These are phyloP conservation scores for Apantesis nais DNA, from an alignment of 2,888 invertebrate genomes.

Conservation along the genomic window DNA sequence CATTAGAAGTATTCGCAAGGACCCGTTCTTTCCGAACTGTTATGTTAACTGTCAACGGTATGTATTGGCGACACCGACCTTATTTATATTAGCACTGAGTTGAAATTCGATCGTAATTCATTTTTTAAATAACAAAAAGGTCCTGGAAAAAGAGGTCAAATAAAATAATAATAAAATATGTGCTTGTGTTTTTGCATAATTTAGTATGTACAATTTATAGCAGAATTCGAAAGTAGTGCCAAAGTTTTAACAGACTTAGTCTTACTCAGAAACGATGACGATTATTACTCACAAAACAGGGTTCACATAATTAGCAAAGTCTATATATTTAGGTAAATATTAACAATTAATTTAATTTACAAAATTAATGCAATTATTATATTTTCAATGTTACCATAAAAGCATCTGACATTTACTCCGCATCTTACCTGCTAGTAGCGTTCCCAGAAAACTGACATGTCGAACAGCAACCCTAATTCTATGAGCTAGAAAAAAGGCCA, in stretches of 20 bases:
- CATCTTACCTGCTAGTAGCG: no score
- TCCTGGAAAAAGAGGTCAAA: background rate
- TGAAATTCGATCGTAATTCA: background rate
- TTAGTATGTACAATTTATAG: background rate
- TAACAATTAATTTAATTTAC: no score
- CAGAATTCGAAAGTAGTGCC: background rate
- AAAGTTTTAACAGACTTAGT: background rate
- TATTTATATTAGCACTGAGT: background rate
- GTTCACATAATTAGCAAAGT: background rate
- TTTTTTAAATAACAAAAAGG: background rate
- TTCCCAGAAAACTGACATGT: no score
- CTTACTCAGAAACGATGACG: background rate
- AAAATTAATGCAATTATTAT: no score
- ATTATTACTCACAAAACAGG: background rate
- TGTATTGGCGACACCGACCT: background rate
- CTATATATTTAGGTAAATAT: no score
- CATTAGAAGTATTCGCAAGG: conserved; percentile 28
- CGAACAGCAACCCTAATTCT: no score
- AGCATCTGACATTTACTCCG: no score
- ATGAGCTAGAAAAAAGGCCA: no score
- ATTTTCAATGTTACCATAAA: no score
- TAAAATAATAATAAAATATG: background rate
- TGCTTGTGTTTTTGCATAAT: background rate
- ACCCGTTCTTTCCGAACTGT: conserved; percentile 39
- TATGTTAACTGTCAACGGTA: conserved; percentile 13